phyloP scores from a whole-genome alignment of 2,888 invertebrate genomes.

The Malthinus flaveolus region DNA sequence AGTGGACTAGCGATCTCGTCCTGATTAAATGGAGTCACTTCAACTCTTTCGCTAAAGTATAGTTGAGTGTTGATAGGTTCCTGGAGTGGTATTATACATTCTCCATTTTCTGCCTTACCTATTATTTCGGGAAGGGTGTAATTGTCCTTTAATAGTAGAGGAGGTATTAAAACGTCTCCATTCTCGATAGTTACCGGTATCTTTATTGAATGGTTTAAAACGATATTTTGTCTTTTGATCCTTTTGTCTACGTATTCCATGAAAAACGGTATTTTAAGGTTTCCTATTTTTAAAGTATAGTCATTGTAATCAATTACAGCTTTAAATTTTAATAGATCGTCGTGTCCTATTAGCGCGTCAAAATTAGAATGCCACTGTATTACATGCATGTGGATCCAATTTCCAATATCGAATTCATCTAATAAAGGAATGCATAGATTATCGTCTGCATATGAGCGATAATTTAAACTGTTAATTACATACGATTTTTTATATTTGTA shows the following conservation, averaged over 20 bases:
- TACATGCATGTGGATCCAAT: neutral
- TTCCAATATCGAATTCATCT: neutral
- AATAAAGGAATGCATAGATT: neutral
- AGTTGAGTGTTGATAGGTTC: neutral
- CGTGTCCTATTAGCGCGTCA: neutral
- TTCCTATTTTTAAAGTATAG: neutral
- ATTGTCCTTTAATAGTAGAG: neutral
- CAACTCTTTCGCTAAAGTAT: neutral
- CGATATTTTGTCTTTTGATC: too few species aligned
- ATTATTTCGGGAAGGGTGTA: neutral
- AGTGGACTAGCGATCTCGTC: neutral
- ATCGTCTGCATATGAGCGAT: conserved; percentile 1
- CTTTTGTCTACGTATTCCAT: too few species aligned
- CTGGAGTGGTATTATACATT: neutral
- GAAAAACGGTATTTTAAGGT: neutral
- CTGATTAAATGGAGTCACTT: neutral
- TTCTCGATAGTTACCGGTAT: neutral
- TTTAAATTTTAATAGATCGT: neutral
- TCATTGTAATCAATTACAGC: neutral
- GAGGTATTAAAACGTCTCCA: neutral
- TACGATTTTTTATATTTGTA: conserved; percentile 14
- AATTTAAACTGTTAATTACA: neutral
- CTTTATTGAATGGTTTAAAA: neutral
- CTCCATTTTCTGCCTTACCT: neutral
- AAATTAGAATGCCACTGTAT: neutral